Evolutionary conservation across 1,140 invertebrate genomes (phyloP).

Genomic region (Pomacea maculata): DNA sequence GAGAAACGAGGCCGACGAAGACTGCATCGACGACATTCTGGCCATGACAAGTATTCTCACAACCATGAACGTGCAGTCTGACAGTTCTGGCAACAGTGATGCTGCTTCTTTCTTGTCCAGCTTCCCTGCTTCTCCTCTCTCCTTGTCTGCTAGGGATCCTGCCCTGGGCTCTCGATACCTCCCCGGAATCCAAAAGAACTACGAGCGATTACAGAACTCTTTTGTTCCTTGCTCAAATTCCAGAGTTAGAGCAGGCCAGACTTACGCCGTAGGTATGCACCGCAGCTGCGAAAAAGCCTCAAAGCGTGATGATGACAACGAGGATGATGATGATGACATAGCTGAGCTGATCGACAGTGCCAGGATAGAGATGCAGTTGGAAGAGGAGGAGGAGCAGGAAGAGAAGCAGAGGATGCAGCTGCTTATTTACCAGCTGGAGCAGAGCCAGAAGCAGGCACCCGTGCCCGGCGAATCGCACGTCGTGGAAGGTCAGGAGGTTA

Average conservation of each 20-base stretch:
- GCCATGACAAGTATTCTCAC: not conserved
- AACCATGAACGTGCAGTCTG: not conserved
- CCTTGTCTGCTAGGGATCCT: not conserved
- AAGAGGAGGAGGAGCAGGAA: conserved; percentile 24
- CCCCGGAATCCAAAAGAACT: too few species aligned
- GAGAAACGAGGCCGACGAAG: not conserved
- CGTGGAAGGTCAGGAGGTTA: not conserved
- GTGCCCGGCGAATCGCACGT: not conserved
- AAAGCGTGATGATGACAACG: not conserved
- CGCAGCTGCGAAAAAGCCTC: too few species aligned
- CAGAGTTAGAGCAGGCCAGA: too few species aligned
- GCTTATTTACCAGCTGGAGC: conserved; percentile 5
- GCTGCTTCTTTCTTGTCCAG: not conserved
- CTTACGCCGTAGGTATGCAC: too few species aligned
- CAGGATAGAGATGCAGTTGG: conserved; percentile 18
- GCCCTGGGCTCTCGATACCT: too few species aligned
- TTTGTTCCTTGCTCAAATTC: too few species aligned
- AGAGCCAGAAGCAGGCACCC: not conserved
- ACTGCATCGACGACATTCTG: conserved; percentile 3
- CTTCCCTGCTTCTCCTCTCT: not conserved
- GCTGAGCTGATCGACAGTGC: conserved; percentile 17
- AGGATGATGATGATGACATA: conserved; percentile 21
- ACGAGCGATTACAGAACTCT: too few species aligned
- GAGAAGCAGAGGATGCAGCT: conserved; percentile 13
- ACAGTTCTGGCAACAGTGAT: not conserved